These are phyloP conservation scores for Triplophysa siluroides DNA, from an alignment of 2,113 vertebrate genomes.

Conservation along the genomic window DNA sequence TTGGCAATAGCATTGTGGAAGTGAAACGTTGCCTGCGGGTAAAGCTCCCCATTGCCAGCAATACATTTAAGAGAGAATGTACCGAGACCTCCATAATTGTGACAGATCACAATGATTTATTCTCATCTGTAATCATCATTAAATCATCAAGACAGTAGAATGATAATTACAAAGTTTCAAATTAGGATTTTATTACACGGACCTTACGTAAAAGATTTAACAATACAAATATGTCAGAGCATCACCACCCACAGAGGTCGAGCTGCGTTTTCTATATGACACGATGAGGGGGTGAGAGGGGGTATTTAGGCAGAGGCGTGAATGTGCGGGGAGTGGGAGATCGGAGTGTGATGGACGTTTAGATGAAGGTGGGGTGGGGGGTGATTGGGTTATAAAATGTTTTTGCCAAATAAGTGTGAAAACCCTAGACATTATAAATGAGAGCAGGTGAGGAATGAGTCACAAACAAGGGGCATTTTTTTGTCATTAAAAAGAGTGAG, in stretches of 20 bases:
- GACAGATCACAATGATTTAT: slow-evolving; percentile 41
- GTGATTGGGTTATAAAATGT: no score
- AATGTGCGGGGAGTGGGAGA: slow-evolving; percentile 49
- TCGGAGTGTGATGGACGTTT: no score
- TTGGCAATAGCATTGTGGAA: background rate
- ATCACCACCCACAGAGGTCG: background rate
- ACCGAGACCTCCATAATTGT: slow-evolving; percentile 20
- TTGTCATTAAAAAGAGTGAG: no score
- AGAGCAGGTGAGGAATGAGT: no score
- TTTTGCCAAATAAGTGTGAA: background rate
- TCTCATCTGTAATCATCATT: slow-evolving; percentile 41
- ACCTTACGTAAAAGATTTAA: slow-evolving; percentile 1
- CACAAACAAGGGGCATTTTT: no score
- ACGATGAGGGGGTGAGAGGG: slow-evolving; percentile 1
- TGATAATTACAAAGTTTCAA: slow-evolving; percentile 37
- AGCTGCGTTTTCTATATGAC: background rate
- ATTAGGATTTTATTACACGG: slow-evolving; percentile 36
- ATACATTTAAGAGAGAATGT: slow-evolving; percentile 15
- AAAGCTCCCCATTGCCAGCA: background rate
- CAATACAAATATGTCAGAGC: background rate
- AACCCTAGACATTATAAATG: no score
- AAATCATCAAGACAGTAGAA: slow-evolving; percentile 2
- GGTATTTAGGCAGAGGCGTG: slow-evolving; percentile 44
- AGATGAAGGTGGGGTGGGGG: background rate
- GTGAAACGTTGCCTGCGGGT: background rate